phyloP scores from a whole-genome alignment of 2,797 vertebrate genomes.

The Spheniscus humboldti region DNA sequence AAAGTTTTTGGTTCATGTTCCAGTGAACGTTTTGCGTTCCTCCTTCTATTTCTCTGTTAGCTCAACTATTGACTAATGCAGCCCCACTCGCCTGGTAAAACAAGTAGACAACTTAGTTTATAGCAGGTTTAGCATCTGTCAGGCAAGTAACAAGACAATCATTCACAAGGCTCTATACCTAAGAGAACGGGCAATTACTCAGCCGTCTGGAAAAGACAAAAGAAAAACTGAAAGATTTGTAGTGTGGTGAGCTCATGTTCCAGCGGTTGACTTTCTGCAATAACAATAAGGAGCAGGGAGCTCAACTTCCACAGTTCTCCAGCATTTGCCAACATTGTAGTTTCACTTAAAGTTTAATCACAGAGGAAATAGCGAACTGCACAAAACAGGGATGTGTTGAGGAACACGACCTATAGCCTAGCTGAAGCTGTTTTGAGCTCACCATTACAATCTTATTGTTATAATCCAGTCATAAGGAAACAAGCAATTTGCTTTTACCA shows the following conservation, averaged over 20 bases:
- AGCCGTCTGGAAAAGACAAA: conserved; percentile 23
- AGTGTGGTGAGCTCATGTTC: background rate
- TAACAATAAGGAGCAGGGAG: background rate
- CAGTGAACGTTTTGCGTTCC: background rate
- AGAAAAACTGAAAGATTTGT: background rate
- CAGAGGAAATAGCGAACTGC: background rate
- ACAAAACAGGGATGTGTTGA: background rate
- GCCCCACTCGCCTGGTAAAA: background rate
- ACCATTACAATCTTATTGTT: background rate
- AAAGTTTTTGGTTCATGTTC: background rate
- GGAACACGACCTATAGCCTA: background rate
- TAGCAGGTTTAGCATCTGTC: conserved; percentile 43
- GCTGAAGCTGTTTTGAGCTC: background rate
- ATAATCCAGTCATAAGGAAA: background rate
- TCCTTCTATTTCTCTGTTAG: background rate
- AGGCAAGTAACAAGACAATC: conserved; percentile 32
- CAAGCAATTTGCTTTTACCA: background rate
- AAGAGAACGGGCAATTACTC: background rate
- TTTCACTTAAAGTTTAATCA: background rate
- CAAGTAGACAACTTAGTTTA: conserved; percentile 42
- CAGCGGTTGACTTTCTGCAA: background rate
- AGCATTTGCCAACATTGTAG: background rate
- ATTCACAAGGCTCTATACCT: background rate
- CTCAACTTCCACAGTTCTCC: background rate
- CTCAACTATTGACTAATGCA: background rate